Base-by-base conservation (phyloP, 2,888 invertebrate species). In the Chaitophorus viminalis region DNA sequence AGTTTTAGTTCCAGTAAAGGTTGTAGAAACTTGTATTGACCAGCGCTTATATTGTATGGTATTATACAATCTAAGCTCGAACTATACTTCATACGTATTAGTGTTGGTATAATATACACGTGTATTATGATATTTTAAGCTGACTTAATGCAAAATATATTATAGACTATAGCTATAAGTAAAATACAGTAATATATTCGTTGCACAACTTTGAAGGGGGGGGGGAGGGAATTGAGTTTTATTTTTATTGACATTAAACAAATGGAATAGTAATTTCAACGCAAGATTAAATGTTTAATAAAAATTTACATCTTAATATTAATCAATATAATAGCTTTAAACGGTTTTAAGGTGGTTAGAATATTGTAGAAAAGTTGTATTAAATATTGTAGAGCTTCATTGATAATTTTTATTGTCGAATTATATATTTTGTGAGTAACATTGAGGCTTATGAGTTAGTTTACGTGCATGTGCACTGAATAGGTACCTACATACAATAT, bases 381-480 rank as follows among this genome's bases (percentile, higher is more conserved):
- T 33, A 25, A 82, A 72, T 54, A 33, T 52, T 52, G 31, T 82
- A 82, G 52, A 82, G 82, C 82, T 72, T 82, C 82, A 21, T 33
- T 31, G 46, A 33, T 17, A 36, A 29, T n/a, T 33, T 33, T 54
- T 52, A 52, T 14, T n/a, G 52, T 82, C 82, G 33, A 52, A 52
- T 82, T 72, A n/a, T 52, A 52, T 52, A 11, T n/a, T n/a, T n/a
- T 0, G 17, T 54, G 46, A 81, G 39, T 81, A 81, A 54, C 82
- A 68, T 52, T 72, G 46, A 70, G 25, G 46, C 31, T 52, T 72
- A 72, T 33, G 72, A 72, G 72, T 70, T 52, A 72, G 31, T 72
- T 72, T 31, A 52, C 70, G 77, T 25, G 14, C 17, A 60, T 21
- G 60, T 9, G 25, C 25, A 60, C 25, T 60, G 25, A 0, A 60